Evolutionary conservation across 2,888 invertebrate genomes (phyloP), one percentile per base, ranked within the genome.

Genomic region (Phragmatobia fuliginosa): DNA sequence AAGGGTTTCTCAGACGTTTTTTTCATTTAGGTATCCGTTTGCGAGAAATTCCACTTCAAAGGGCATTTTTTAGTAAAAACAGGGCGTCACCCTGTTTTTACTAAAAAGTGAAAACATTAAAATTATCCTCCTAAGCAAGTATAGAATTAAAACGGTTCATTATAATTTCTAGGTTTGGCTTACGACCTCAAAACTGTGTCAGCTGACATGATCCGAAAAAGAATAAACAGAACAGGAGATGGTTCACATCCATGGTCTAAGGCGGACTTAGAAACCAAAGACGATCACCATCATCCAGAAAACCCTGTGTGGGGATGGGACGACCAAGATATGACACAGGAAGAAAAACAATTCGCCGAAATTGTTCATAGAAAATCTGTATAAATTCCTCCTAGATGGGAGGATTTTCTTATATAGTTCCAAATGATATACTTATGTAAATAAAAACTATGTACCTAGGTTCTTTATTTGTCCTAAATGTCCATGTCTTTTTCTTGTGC

Each of bases 131-230:
- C 52, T 14, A 14, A 28, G 36, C 28, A 28, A 16, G 10, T n/a
- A 49, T n/a, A 49, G 18, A 32, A 49, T 25, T 25, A 41, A 38
- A 14, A 33, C 28, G 7, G n/a, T 62, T 31, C 49, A 32, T 32
- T 58, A 60, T 70, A 63, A 61, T 11, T 62, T 85, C 78, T 96
- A 90, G 98, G 98, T 56, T 96, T 96, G 95, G 98, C 98, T 0
- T 98, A 98, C 88, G 98, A 98, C 87, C 90, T 98, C 83, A 98
- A 98, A 91, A 97, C 97, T 2, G 98, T 98, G 4, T 96, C 97
- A 6, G 88, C 93, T 10, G 96, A 97, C 5, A 96, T 97, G 95
- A 96, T 98, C 1, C 92, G 95, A 71, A 97, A 96, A 86, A 95
- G 98, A 65, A 96, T 96, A 0, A 87, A 93, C 28, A 96, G 98